phyloP scores from a whole-genome alignment of 2,888 invertebrate species.

The Epistrophella euchroma region DNA sequence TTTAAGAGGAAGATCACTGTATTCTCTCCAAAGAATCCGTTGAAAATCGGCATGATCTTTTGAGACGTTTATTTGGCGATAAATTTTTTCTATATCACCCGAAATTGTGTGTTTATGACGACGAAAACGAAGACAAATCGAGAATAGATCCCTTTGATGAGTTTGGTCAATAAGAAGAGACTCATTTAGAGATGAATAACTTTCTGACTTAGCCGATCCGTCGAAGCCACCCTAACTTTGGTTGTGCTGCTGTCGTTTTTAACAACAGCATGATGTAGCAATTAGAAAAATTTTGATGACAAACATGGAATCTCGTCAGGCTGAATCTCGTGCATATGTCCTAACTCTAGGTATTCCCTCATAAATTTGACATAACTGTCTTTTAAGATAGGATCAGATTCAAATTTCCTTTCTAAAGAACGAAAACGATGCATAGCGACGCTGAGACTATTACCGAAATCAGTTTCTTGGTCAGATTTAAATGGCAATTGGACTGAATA shows the following conservation, averaged over 20 bases:
- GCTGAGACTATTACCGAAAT: conserved; percentile 4
- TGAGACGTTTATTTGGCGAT: conserved; percentile 48
- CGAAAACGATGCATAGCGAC: conserved; percentile 2
- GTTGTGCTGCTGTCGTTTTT: conserved; percentile 55
- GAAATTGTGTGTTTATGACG: conserved; percentile 42
- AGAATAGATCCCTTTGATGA: conserved; percentile 40
- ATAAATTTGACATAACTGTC: conserved; percentile 20
- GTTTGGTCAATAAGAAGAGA: conserved; percentile 38
- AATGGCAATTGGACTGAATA: conserved; percentile 26
- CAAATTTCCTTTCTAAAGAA: not conserved
- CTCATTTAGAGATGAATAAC: conserved; percentile 34
- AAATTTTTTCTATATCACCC: conserved; percentile 64
- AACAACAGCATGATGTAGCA: conserved; percentile 59
- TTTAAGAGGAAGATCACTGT: conserved; percentile 10
- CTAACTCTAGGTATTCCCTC: conserved; percentile 40
- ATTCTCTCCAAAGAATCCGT: conserved; percentile 53
- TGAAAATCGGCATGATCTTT: conserved; percentile 46
- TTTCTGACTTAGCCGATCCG: not conserved
- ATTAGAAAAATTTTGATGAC: conserved; percentile 36
- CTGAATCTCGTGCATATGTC: conserved; percentile 52
- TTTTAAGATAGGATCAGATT: not conserved
- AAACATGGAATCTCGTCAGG: conserved; percentile 19
- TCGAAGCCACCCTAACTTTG: not conserved
- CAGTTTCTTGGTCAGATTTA: conserved; percentile 4
- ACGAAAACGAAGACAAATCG: conserved; percentile 42